These are phyloP conservation scores for Psettodes erumei DNA, from an alignment of 2,113 vertebrate genomes.

Conservation along the genomic window DNA sequence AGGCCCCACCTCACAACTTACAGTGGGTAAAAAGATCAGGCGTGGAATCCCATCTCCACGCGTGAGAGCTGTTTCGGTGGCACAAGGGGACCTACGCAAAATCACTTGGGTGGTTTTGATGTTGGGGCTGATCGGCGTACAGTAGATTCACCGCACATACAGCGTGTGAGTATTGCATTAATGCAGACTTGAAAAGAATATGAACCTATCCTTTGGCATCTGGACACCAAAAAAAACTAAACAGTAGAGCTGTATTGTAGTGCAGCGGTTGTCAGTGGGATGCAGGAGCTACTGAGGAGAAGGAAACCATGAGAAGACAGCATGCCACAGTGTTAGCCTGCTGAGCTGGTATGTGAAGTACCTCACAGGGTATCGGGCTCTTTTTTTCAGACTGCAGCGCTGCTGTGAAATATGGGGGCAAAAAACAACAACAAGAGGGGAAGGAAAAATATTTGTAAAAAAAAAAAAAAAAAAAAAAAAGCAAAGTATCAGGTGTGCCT, in stretches of 20 bases:
- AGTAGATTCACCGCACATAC: not conserved
- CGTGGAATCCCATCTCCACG: too few relatives aligned
- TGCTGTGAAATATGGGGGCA: constrained; percentile 61
- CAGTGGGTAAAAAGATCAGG: too few relatives aligned
- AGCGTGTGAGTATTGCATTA: constrained; percentile 1
- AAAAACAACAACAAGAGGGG: constrained; percentile 39
- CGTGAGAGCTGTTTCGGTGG: too few relatives aligned
- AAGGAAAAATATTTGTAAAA: not conserved
- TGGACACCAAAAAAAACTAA: constrained; percentile 4
- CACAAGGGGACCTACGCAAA: too few relatives aligned
- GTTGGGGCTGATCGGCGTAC: too few relatives aligned
- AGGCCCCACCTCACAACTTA: too few relatives aligned
- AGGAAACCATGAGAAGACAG: constrained; percentile 5
- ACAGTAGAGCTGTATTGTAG: constrained; percentile 2
- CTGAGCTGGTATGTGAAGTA: constrained; percentile 41
- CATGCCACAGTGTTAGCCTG: constrained; percentile 13
- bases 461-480: too few relatives aligned
- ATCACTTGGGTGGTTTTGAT: too few relatives aligned
- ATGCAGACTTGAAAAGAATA: constrained; percentile 15
- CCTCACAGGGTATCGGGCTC: constrained; percentile 60
- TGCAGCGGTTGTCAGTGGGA: constrained; percentile 23
- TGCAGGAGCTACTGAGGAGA: constrained; percentile 42
- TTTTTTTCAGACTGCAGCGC: constrained; percentile 58
- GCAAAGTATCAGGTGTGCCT: not conserved
- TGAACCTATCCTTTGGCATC: constrained; percentile 8